Evolutionary conservation across 2,113 vertebrate species (phyloP).

Genomic region (Elgaria multicarinata): DNA sequence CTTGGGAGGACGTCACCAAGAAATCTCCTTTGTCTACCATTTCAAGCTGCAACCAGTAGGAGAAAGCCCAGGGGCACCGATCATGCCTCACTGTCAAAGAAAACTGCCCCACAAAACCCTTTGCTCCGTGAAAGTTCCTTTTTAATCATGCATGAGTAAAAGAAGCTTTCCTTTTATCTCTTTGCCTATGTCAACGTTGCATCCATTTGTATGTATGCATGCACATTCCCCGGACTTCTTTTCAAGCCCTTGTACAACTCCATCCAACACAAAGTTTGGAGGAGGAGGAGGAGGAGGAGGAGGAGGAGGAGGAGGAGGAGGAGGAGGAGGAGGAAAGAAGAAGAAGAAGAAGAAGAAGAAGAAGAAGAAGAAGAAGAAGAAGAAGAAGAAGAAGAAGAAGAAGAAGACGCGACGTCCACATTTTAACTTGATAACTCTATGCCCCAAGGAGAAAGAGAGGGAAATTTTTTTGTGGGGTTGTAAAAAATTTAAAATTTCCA

Average conservation of each 20-base stretch:
- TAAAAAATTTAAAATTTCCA: conserved; percentile 19
- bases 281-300: too few relatives aligned
- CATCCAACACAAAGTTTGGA: neutral
- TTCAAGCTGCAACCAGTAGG: conserved; percentile 48
- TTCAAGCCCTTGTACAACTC: neutral
- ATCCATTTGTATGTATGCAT: conserved; percentile 4
- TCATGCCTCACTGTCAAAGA: conserved; percentile 44
- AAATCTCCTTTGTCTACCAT: conserved; percentile 64
- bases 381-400: too few relatives aligned
- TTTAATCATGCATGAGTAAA: conserved; percentile 26
- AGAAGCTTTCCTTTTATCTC: conserved; percentile 38
- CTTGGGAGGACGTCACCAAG: conserved; percentile 53
- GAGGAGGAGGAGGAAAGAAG: too few relatives aligned
- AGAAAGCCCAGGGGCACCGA: conserved; percentile 38
- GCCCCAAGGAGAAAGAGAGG: neutral
- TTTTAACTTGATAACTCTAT: conserved; percentile 9
- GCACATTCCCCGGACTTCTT: neutral
- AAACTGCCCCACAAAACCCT: conserved; percentile 41
- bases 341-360: too few relatives aligned
- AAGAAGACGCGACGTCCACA: too few relatives aligned
- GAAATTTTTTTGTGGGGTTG: neutral
- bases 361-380: too few relatives aligned
- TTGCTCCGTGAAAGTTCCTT: conserved; percentile 31
- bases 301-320: too few relatives aligned
- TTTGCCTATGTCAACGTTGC: conserved; percentile 9